Conservation (phyloP, 2,113 vertebrate species). For the Rhodinocichla rosea region DNA sequence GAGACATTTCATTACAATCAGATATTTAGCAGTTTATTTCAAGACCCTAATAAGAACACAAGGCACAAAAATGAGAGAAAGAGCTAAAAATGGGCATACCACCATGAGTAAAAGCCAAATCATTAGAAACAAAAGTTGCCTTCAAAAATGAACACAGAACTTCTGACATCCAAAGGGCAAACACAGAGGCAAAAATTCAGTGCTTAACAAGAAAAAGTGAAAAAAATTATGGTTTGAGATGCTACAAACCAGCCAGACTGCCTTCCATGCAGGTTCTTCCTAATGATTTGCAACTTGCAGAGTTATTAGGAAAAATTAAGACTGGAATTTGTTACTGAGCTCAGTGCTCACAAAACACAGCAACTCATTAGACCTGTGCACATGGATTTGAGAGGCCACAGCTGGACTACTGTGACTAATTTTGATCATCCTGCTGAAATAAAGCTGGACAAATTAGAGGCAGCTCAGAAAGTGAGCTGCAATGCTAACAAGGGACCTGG, state of each 20-base stretch:
- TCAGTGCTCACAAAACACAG: neutral
- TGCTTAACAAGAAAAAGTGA: neutral
- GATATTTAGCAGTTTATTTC: neutral
- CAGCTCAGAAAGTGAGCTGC: neutral
- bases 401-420: neutral
- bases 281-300: neutral
- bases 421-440: neutral
- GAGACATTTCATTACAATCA: neutral
- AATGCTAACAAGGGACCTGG: neutral
- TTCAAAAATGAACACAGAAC: neutral
- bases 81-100: neutral
- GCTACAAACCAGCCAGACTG: neutral
- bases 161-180: neutral
- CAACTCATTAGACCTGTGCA: neutral
- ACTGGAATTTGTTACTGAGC: neutral
- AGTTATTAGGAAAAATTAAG: slow-evolving; percentile 1
- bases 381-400: neutral
- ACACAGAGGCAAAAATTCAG: neutral
- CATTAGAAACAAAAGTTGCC: neutral
- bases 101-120: neutral
- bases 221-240: neutral
- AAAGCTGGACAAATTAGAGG: neutral
- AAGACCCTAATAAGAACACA: neutral
- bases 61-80: neutral
- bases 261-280: neutral